These are phyloP conservation scores for Microchirus variegatus DNA, from an alignment of 2,797 vertebrate genomes.

Conservation along the genomic window DNA sequence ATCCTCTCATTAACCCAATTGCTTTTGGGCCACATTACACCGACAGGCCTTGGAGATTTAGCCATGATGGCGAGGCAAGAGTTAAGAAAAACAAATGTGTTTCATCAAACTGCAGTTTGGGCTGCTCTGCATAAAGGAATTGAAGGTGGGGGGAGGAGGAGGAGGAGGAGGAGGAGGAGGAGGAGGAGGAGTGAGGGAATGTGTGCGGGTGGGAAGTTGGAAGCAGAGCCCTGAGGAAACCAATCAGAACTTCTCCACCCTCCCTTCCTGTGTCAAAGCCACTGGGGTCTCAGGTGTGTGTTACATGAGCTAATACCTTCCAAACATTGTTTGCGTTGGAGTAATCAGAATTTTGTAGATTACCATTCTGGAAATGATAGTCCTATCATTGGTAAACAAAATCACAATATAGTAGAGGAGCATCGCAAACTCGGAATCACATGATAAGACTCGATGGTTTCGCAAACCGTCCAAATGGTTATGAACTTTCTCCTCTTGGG, in stretches of 20 bases:
- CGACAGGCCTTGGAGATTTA: constrained; percentile 74
- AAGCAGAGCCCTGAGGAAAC: constrained; percentile 79
- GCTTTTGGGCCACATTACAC: constrained; percentile 80
- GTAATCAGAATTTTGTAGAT: constrained; percentile 77
- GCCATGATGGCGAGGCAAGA: constrained; percentile 72
- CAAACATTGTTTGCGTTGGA: constrained; percentile 80
- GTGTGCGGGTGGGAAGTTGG: constrained; percentile 76
- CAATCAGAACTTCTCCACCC: constrained; percentile 80
- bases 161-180: constrained; percentile 66
- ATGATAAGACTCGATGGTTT: constrained; percentile 38
- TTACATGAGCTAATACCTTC: constrained; percentile 77
- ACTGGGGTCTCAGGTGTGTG: constrained; percentile 83
- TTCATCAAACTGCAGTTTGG: constrained; percentile 84
- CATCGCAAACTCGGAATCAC: constrained; percentile 37
- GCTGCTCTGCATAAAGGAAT: constrained; percentile 81
- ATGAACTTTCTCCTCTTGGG: constrained; percentile 36
- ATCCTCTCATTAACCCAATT: constrained; percentile 81
- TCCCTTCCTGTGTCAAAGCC: constrained; percentile 75
- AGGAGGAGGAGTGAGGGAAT: constrained; percentile 76
- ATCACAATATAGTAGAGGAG: constrained; percentile 48
- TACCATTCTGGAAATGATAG: constrained; percentile 74
- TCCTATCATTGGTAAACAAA: constrained; percentile 66
- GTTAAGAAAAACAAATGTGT: constrained; percentile 87
- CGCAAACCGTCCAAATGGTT: constrained; percentile 31
- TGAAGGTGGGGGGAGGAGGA: constrained; percentile 39